A percentile compares a stretch with the other conserved stretches of the same genome.
phyloP scores from a whole-genome alignment of 2,888 invertebrate genomes.

The Nemotelus nigrinus region DNA sequence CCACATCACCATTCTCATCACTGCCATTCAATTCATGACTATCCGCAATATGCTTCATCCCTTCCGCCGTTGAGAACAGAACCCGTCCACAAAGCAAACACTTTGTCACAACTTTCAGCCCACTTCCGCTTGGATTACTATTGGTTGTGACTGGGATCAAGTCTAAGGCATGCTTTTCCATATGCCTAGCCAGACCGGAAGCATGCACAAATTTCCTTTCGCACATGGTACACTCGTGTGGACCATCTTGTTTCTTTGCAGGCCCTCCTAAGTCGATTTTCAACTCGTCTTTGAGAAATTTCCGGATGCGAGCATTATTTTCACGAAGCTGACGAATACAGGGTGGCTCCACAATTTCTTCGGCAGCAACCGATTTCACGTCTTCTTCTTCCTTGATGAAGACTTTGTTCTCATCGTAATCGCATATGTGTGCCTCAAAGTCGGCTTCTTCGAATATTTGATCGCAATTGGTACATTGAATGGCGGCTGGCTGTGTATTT shows the following conservation, averaged over 20 bases:
- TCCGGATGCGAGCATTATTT: slow-evolving; percentile 61
- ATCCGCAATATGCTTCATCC: slow-evolving; percentile 56
- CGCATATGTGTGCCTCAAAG: slow-evolving; percentile 58
- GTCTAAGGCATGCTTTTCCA: slow-evolving; percentile 64
- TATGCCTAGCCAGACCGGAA: slow-evolving; percentile 62
- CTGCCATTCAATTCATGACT: slow-evolving; percentile 54
- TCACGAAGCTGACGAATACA: slow-evolving; percentile 59
- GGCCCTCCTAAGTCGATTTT: slow-evolving; percentile 54
- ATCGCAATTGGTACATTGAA: slow-evolving; percentile 60
- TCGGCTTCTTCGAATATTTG: slow-evolving; percentile 55
- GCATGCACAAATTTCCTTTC: slow-evolving; percentile 64
- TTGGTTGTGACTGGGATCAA: slow-evolving; percentile 56
- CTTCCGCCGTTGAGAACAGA: slow-evolving; percentile 56
- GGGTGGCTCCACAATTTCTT: slow-evolving; percentile 52
- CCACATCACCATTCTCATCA: slow-evolving; percentile 48
- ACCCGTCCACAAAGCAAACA: slow-evolving; percentile 61
- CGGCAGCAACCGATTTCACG: background rate
- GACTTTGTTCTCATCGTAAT: slow-evolving; percentile 55
- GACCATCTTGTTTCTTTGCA: slow-evolving; percentile 56
- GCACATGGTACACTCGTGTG: slow-evolving; percentile 62
- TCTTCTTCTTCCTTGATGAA: slow-evolving; percentile 49
- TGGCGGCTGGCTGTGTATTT: slow-evolving; percentile 32
- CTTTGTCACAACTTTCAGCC: slow-evolving; percentile 58
- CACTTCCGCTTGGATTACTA: slow-evolving; percentile 49
- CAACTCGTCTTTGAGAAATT: slow-evolving; percentile 62